Evolutionary conservation across 1,140 invertebrate genomes (phyloP), one percentile per base, ranked within the genome.

Genomic region (Lucilia cuprina): DNA sequence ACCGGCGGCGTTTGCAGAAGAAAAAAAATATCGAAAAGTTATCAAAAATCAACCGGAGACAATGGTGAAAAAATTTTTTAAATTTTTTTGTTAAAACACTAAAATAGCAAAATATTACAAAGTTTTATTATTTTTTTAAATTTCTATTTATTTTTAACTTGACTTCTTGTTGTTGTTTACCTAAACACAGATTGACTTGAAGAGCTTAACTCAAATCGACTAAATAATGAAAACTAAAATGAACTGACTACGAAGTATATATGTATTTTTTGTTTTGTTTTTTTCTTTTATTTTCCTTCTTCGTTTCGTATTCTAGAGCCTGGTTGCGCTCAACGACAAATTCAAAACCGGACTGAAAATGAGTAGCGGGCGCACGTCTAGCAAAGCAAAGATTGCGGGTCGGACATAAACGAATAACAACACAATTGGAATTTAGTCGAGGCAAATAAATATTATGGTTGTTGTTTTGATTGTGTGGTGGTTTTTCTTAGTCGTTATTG

Each of bases 291-390:
- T 21, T 13, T 49, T 80, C 25, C 14, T 77, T 80, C 55, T 70
- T 25, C 55, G 80, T n/a, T 74, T 7, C 17, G 19, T 41, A 41
- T 41, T 41, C 41, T 10, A 41, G 41, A 41, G 65, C 60, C 60
- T 83, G 55, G 84, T 84, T 85, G 88, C 87, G 87, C 85, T 87
- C 85, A 86, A 86, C 87, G 83, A 86, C 86, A 88, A 86, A 86
- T 88, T 85, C 84, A 89, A 89, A 90, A 90, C 89, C 89, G 89
- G 89, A 90, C 87, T 90, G 88, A 89, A 87, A 85, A 78, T 85
- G 86, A 85, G 85, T 84, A 85, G 86, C 85, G 86, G 86, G 85
- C 85, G 82, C 77, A 74, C 85, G 77, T 35, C 55, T 78, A 60
- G 34, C 55, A 74, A 74, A 84, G 74, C 41, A n/a, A n/a, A n/a